Base-by-base conservation (phyloP, 2,888 invertebrate species). In the Heteromyza rotundicornis region DNA sequence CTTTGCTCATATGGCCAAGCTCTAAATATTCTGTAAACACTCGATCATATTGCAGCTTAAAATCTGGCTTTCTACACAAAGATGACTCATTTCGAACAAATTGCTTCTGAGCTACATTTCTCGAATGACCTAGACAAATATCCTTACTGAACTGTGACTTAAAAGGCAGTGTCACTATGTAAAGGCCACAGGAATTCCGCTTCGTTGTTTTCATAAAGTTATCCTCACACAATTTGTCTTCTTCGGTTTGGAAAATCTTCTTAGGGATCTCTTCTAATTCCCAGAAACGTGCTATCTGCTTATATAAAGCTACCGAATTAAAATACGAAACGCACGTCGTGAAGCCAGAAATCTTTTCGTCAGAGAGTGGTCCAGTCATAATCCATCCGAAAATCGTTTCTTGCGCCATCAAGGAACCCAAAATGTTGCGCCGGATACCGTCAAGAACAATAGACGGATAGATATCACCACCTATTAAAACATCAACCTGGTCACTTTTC, bases 1-100 rank as follows among this genome's bases (percentile, higher is more conserved):
- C 52, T 27, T 16, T 16, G 19, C 27, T 16, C 73, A 73, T 73
- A 55, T 75, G 71, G 3, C 63, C 62, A 27, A 73, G 32, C 8
- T 32, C 17, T 23, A 58, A 14, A 55, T 72, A 73, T 64, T 73
- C 68, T 10, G 51, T 5, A 19, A 47, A 3, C 19, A 47, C 47
- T 20, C 3, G 3, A 14, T 47, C 47, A 14, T 47, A 47, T 47
- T 47, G 7, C 2, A 8, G 2, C 20, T 47, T 47, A 20, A 19
- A 17, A 2, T 17, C 47, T 8, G 47, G 17, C 7, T 20, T 47
- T 14, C 14, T 47, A 47, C 2, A 17, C n/a, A 47, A 19, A 3
- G 2, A 20, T 47, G 2, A 2, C 19, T 47, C 47, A 19, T 19
- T 47, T 3, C 19, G 47, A 5, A 19, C 47, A 47, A 47, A 47